Evolutionary conservation across 2,888 invertebrate species (phyloP), one percentile per base, ranked within the genome.

Genomic region (Cynaeus angustus): DNA sequence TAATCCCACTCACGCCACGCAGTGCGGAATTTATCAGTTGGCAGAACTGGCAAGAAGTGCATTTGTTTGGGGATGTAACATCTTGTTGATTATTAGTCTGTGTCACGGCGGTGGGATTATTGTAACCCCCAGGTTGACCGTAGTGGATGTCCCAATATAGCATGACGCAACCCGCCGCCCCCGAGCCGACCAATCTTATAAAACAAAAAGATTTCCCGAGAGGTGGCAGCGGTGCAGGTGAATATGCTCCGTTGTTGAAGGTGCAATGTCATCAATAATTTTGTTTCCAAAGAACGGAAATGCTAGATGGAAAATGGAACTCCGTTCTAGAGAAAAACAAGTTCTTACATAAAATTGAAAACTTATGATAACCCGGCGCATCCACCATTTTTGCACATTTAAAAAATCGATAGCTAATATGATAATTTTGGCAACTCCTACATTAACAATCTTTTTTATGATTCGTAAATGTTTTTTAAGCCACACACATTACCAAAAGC

Each of bases 41-140:
- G 37, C 7, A n/a, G 2, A n/a, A 37, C 12, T 14, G 3, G 30
- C 21, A 37, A 12, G 12, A 13, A 37, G 3, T 21, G 10, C 50
- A 50, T 8, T 9, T 13, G 50, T 21, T 9, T n/a, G n/a, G 1
- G 10, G 16, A 3, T 30, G 13, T n/a, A 6, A 12, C 56, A 16
- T 56, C 41, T 3, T 14, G 21, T 26, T 52, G 37, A 43, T 38
- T 56, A 16, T 21, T 56, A 53, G 13, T 53, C 28, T 28, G 2
- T 28, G 13, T 28, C 30, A 53, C 28, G 37, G 28, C 28, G 26
- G 13, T 14, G 37, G 14, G 38, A 55, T 37, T 55, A 16, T 56
- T 56, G 16, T 16, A 30, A 12, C 10, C 10, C 30, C 16, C 46
- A 16, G 8, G 46, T 46, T 37, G 37, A 37, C 37, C 37, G 37